Conservation (phyloP, 2,888 invertebrate genomes). For the Pyrrhosoma nymphula region DNA sequence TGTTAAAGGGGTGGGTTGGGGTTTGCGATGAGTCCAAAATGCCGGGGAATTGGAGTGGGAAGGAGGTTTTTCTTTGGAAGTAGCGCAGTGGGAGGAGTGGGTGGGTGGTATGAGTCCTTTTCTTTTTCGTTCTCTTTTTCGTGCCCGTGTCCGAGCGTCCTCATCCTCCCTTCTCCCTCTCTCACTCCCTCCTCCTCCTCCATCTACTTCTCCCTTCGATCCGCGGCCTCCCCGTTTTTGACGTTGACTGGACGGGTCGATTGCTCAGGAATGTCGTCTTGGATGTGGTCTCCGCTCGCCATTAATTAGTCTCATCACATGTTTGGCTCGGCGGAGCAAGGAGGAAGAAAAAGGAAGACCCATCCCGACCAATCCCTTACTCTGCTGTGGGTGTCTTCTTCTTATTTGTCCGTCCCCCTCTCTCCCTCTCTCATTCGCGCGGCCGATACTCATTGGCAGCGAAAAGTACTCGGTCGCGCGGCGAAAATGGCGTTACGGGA, state of each 20-base stretch:
- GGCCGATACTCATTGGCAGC: slow-evolving; percentile 18
- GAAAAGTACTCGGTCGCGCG: neutral
- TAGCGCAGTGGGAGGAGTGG: slow-evolving; percentile 3
- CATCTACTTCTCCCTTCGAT: neutral
- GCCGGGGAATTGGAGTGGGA: neutral
- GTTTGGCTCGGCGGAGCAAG: slow-evolving; percentile 25
- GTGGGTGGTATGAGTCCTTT: neutral
- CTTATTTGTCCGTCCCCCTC: neutral
- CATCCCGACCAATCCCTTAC: neutral
- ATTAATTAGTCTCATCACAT: slow-evolving; percentile 39
- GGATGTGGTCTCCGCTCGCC: slow-evolving; percentile 17
- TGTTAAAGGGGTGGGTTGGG: neutral
- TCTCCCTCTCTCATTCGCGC: neutral
- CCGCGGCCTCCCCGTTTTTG: neutral
- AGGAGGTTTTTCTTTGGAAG: neutral
- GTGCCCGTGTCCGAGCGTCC: neutral
- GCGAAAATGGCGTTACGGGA: slow-evolving; percentile 1
- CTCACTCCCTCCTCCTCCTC: neutral
- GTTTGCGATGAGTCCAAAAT: neutral
- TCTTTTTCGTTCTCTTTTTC: slow-evolving; percentile 12
- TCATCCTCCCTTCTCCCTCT: neutral
- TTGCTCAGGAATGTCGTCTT: slow-evolving; percentile 30
- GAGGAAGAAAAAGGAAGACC: neutral
- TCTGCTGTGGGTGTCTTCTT: neutral
- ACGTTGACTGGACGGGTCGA: slow-evolving; percentile 20